A percentile compares a stretch with the other conserved stretches of the same genome.
Evolutionary conservation across 2,888 invertebrate genomes (phyloP).

Genomic region (Xestoiulus laeticollis): DNA sequence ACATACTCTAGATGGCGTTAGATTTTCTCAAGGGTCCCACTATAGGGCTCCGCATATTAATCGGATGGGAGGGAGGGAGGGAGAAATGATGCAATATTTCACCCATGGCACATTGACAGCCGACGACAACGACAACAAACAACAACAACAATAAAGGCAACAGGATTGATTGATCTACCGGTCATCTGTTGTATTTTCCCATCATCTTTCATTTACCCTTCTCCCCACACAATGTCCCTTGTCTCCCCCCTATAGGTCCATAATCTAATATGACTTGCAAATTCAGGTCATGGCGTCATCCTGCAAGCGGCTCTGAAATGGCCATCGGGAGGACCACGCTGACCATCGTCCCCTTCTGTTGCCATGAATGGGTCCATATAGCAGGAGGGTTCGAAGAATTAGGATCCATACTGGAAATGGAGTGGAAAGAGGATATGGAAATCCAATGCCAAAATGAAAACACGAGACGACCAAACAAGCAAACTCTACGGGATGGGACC

Average conservation of each 20-base stretch:
- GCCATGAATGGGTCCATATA: not conserved
- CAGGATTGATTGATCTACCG: constrained; percentile 16
- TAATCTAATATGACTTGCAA: constrained; percentile 10
- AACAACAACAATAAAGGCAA: constrained; percentile 5
- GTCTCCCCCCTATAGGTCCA: not conserved
- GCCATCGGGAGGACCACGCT: not conserved
- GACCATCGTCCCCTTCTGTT: constrained; percentile 17
- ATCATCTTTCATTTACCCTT: constrained; percentile 16
- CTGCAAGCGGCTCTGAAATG: not conserved
- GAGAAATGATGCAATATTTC: not conserved
- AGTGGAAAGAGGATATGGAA: constrained; percentile 41
- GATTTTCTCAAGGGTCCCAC: not conserved
- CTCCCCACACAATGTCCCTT: not conserved
- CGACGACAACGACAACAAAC: not conserved
- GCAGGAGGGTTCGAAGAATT: constrained; percentile 27
- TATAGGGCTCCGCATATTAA: not conserved
- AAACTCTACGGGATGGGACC: not conserved
- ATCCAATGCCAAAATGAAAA: constrained; percentile 14
- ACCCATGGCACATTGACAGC: not conserved
- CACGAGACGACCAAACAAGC: constrained; percentile 39
- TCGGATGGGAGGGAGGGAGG: not conserved
- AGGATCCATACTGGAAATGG: constrained; percentile 39
- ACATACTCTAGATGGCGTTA: not conserved
- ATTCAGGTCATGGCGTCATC: not conserved
- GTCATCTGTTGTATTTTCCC: constrained; percentile 35